phyloP scores from a whole-genome alignment of 1,140 invertebrate species.

The Aphis gossypii region DNA sequence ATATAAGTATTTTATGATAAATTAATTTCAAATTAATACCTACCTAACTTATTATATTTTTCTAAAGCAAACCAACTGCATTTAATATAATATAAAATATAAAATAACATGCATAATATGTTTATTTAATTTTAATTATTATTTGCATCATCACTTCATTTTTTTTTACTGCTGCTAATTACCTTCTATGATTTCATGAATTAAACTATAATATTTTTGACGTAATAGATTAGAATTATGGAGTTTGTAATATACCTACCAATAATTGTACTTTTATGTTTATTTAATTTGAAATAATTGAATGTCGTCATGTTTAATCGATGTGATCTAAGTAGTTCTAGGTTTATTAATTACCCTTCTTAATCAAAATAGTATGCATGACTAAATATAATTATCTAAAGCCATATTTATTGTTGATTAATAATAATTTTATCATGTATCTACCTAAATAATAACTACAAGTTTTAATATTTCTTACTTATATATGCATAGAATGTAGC shows the following conservation, averaged over 20 bases:
- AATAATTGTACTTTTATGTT: conserved; percentile 6
- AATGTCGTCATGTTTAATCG: background rate
- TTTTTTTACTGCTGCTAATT: background rate
- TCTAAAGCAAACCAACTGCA: background rate
- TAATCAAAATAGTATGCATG: background rate
- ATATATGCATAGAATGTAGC: background rate
- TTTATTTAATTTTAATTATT: background rate
- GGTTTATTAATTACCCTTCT: background rate
- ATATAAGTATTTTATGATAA: background rate
- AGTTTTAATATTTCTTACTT: background rate
- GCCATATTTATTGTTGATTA: background rate
- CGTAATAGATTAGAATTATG: background rate
- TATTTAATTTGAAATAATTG: background rate
- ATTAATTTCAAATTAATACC: background rate
- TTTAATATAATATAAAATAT: background rate
- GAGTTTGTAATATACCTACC: background rate
- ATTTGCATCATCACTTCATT: background rate
- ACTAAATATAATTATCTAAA: background rate
- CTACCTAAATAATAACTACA: background rate
- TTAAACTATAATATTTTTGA: background rate
- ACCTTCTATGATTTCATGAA: background rate
- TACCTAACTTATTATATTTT: background rate
- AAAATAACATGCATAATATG: background rate
- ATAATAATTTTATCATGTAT: background rate
- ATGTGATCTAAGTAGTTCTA: background rate